Evolutionary conservation across 2,797 vertebrate genomes (phyloP).

Genomic region (Oceanodroma leucorhoa): DNA sequence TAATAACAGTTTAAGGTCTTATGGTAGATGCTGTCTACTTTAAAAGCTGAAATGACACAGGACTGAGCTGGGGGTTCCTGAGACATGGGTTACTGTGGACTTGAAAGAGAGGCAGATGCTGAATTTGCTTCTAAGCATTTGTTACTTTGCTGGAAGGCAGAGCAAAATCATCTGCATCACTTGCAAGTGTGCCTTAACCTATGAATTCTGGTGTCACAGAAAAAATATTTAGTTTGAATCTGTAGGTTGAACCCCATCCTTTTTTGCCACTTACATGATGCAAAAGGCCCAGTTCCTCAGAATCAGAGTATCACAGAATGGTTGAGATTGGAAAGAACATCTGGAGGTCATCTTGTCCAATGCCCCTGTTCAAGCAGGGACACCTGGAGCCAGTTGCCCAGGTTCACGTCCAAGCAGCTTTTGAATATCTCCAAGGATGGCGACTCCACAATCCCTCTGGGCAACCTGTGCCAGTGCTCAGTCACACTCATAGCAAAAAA

Average conservation of each 20-base stretch:
- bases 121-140: not conserved
- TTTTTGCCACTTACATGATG: not conserved
- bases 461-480: not conserved
- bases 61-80: not conserved
- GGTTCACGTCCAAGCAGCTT: fast-evolving
- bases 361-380: not conserved
- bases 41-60: not conserved
- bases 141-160: not conserved
- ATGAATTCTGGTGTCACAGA: not conserved
- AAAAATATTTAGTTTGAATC: not conserved
- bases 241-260: not conserved
- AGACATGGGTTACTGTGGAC: not conserved
- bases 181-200: not conserved
- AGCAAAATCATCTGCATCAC: not conserved
- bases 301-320: not conserved
- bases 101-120: not conserved
- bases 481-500: not conserved
- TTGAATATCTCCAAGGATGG: not conserved
- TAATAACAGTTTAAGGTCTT: not conserved
- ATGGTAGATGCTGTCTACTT: not conserved
- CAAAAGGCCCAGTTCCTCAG: not conserved
- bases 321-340: not conserved
- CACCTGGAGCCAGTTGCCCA: not conserved
- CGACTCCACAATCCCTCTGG: not conserved
- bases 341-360: not conserved